Evolutionary conservation across 2,797 vertebrate species (phyloP), one percentile per base, ranked within the genome.

Genomic region (Ptychobarbus kaznakovi): DNA sequence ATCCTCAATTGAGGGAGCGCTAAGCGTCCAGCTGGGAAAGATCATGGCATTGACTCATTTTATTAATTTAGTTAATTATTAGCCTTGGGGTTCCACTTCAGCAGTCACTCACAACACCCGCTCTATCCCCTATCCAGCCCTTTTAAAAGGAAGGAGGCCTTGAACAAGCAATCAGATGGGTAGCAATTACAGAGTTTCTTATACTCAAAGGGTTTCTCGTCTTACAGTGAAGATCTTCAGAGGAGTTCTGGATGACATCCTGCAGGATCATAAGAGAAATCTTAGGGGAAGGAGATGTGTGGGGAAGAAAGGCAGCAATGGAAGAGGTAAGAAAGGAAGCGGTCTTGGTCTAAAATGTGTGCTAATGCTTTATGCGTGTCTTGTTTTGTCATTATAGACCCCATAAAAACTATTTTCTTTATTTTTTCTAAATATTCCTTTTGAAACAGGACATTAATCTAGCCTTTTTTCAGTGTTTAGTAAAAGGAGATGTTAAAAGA

Each of bases 51-150:
- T 90, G 88, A 89, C 91, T 94, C 92, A 32, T 32, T 32, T 93
- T 93, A 94, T 95, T 94, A 92, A 94, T 95, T 92, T 93, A 89
- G 90, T 93, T 95, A 95, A 96, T 95, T 94, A 95, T 93, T 93
- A 93, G 93, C 93, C 94, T 92, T 84, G 90, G 93, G 94, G 92
- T 92, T 89, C 75, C 46, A 72, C 35, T 82, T 69, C 79, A 82
- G 66, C 78, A 82, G 81, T 90, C 86, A 82, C 35, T 79, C 76
- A 87, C 84, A 86, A 91, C 86, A 80, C 75, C 81, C 66, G 87
- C 83, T 87, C 87, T 86, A 87, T 83, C 90, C 90, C 75, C 89
- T 32, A 28, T 80, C 74, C 32, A 49, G 38, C 44, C 35, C 87
- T 79, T 73, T 80, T 89, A 78, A 88, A 89, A 87, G 88, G 83